Base-by-base conservation (phyloP, 2,797 vertebrate genomes). In the Propithecus perrieri region DNA sequence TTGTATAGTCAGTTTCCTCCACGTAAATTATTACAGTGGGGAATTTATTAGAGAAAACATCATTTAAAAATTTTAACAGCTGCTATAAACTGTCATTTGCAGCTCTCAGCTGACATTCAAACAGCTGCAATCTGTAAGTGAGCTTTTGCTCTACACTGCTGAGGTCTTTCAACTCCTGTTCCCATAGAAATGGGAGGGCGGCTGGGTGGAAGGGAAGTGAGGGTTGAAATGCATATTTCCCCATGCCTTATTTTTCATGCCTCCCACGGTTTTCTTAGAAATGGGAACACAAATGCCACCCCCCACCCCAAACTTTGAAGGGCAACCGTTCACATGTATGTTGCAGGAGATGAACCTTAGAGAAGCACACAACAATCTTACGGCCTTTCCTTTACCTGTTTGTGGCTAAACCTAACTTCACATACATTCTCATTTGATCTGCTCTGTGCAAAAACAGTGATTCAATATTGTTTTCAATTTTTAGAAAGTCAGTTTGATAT, bases 21-120 rank as follows among this genome's bases (percentile, higher is more conserved):
- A 75, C 65, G 80, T 88, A 92, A 95, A 95, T 97, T 85, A 95
- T 95, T 94, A 79, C 67, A 57, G 89, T 76, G 63, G 53, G 65
- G 85, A 78, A 76, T 95, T 94, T 97, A 97, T 86, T 91, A 97
- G 88, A 78, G 90, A 97, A 97, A 95, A 94, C 81, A 89, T 93
- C 78, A 96, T 93, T 98, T 95, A 94, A 92, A 96, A 86, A 94
- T 89, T 79, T 71, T 74, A 90, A 75, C 46, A 85, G 67, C 83
- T 85, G 81, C 87, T 72, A 12, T 87, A 84, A 90, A 95, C 96
- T 94, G 95, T 97, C 95, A 86, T 95, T 95, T 95, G 89, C 26
- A 26, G 81, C 63, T 83, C 90, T 96, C 46, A 57, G 78, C 95
- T 97, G 92, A 97, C 63, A 74, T 67, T 80, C 90, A 61, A 11